A percentile compares a stretch with the other conserved stretches of the same genome.
Conservation (phyloP, 1,140 invertebrate genomes). For the Lepidurus arcticus region DNA sequence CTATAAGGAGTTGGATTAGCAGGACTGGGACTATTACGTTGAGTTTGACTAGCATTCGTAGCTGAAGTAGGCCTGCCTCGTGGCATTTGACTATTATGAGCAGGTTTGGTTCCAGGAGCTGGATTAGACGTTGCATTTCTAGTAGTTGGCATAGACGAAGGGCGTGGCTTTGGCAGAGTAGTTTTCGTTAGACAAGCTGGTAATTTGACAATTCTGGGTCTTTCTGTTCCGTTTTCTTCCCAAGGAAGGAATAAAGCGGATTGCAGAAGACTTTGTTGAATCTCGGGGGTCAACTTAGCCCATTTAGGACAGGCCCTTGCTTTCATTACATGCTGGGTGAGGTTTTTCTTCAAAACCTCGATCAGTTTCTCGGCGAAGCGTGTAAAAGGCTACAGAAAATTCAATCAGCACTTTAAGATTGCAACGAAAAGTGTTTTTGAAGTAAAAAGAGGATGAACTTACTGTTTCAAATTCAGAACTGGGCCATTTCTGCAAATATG, state of each 20-base stretch:
- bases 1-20: not conserved
- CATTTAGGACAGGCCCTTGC: conserved; percentile 1
- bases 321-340: not conserved
- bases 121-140: not conserved
- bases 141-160: not conserved
- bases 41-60: not conserved
- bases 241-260: not conserved
- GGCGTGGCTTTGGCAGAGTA: not conserved
- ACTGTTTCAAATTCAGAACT: not conserved
- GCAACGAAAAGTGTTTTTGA: not conserved
- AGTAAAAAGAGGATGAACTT: not conserved
- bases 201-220: not conserved
- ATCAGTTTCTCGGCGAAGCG: not conserved
- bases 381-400: not conserved
- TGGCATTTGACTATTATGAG: not conserved
- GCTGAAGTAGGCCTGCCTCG: not conserved
- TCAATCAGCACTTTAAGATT: not conserved
- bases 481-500: not conserved
- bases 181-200: not conserved
- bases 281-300: not conserved
- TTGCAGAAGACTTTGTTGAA: not conserved
- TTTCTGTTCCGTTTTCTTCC: not conserved
- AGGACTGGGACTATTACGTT: not conserved
- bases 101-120: not conserved
- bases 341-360: not conserved